Percentiles rank a stretch among this genome's conserved stretches.
Conservation (phyloP, 1,140 invertebrate species). For the Octopus bimaculoides region DNA sequence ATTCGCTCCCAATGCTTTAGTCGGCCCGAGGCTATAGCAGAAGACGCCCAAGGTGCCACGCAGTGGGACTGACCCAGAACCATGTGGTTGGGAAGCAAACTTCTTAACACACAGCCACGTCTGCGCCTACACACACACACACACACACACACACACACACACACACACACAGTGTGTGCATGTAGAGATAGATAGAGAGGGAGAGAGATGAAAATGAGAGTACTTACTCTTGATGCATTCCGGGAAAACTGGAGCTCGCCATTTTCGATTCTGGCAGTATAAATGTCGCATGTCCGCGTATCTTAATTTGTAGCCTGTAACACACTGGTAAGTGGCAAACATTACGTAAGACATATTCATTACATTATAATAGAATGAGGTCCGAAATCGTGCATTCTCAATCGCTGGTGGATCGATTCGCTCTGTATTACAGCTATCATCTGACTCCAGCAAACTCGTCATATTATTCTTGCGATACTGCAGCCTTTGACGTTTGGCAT, state of each 20-base stretch:
- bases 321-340: slow-evolving; percentile 42
- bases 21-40: too few species aligned
- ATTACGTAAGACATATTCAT: slow-evolving; percentile 30
- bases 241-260: slow-evolving; percentile 29
- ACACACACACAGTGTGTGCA: too few species aligned
- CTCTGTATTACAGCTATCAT: slow-evolving; percentile 23
- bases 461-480: not conserved
- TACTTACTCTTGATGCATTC: slow-evolving; percentile 36
- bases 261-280: slow-evolving; percentile 35
- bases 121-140: too few species aligned
- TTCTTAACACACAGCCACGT: too few species aligned
- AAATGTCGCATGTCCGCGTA: slow-evolving; percentile 28
- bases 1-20: too few species aligned
- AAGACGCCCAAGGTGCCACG: too few species aligned
- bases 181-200: too few species aligned
- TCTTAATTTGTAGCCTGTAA: slow-evolving; percentile 31
- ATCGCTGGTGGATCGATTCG: slow-evolving; percentile 28
- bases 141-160: too few species aligned
- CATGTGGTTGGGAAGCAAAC: too few species aligned
- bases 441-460: slow-evolving; percentile 18
- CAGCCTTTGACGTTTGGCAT: not conserved
- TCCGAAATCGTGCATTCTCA: slow-evolving; percentile 26
- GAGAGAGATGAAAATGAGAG: not conserved
- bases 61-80: too few species aligned
- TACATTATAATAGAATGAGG: slow-evolving; percentile 32